Conservation (phyloP, 2,888 invertebrate species). For the Eledone cirrhosa region DNA sequence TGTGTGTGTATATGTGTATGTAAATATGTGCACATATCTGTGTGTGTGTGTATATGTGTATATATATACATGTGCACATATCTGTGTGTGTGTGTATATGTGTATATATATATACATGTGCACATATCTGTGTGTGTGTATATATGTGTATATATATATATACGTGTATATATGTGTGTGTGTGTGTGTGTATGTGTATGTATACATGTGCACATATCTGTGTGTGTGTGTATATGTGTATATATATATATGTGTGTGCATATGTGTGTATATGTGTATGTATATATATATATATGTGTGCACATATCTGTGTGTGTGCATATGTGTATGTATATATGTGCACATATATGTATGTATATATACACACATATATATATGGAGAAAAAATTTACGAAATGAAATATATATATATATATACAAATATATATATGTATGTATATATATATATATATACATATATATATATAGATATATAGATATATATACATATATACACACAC, state of each 20-base stretch:
- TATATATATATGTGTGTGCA: background rate
- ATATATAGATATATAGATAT: too few relatives aligned
- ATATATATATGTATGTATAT: too few relatives aligned
- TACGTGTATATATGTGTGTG: background rate
- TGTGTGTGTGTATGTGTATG: background rate
- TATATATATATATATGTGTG: conserved; percentile 8
- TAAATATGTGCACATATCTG: background rate
- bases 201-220: background rate
- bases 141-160: background rate
- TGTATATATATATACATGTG: background rate
- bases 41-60: background rate
- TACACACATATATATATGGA: background rate
- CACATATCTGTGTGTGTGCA: background rate
- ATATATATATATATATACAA: too few relatives aligned
- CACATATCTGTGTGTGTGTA: background rate
- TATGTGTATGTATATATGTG: background rate
- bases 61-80: conserved; percentile 3
- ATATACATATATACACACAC: too few relatives aligned
- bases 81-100: background rate
- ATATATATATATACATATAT: too few relatives aligned
- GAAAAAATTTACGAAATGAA: too few relatives aligned
- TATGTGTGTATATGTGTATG: background rate
- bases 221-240: background rate
- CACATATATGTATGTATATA: background rate
- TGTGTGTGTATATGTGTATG: background rate